phyloP scores from a whole-genome alignment of 1,140 invertebrate species.

The Gonioctena quinquepunctata region DNA sequence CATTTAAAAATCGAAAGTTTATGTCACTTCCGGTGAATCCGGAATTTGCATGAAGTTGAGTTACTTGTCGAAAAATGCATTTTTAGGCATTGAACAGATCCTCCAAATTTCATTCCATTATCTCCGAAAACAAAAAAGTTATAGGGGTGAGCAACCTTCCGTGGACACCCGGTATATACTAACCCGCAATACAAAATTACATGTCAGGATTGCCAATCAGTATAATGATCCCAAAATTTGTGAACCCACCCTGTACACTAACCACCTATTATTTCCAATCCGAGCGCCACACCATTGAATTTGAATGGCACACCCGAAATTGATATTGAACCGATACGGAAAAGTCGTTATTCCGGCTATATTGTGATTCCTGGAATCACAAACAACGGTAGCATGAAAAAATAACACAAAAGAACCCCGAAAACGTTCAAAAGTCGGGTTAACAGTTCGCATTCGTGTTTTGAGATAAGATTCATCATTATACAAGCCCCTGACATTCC shows the following conservation, averaged over 20 bases:
- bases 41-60: no score
- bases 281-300: not conserved
- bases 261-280: not conserved
- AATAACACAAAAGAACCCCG: not conserved
- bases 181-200: no score
- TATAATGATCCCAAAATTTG: not conserved
- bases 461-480: not conserved
- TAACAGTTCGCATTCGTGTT: not conserved
- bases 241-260: not conserved
- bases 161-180: no score
- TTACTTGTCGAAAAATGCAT: no score
- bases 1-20: no score
- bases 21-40: no score
- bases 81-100: no score
- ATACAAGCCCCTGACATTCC: not conserved
- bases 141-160: no score
- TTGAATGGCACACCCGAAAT: not conserved
- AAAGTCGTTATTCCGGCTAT: not conserved
- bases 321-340: not conserved
- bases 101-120: no score
- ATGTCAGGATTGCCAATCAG: no score
- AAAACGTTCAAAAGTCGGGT: not conserved
- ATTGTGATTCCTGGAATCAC: not conserved
- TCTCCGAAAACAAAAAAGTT: no score
- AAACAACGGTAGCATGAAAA: not conserved